Conservation (phyloP, 2,888 invertebrate species). For the Dascillus cervinus region DNA sequence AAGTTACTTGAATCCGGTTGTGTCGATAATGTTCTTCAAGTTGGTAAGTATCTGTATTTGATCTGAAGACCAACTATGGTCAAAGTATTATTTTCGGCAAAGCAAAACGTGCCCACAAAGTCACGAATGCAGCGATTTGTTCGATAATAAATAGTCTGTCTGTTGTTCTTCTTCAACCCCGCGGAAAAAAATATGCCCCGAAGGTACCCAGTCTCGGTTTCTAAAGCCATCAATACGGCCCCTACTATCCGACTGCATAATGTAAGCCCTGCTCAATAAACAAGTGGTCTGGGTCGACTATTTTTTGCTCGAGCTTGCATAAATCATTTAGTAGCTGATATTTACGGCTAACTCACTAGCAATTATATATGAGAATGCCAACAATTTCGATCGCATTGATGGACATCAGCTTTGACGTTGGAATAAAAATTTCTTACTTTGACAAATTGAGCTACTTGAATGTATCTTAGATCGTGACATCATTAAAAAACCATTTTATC, state of each 20-base stretch:
- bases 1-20: slow-evolving; percentile 74
- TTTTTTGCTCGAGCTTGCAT: slow-evolving; percentile 15
- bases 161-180: background rate
- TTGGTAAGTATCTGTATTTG: slow-evolving; percentile 78
- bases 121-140: background rate
- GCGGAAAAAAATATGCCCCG: background rate
- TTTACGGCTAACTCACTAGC: slow-evolving; percentile 16
- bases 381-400: too few species aligned
- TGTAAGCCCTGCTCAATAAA: slow-evolving; percentile 20
- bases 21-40: slow-evolving; percentile 81
- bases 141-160: background rate
- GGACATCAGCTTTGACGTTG: too few species aligned
- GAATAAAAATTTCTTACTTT: too few species aligned
- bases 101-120: too few species aligned
- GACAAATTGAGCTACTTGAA: too few species aligned
- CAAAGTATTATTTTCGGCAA: too few species aligned
- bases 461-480: too few species aligned
- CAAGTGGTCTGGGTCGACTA: slow-evolving; percentile 19
- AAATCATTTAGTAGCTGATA: slow-evolving; percentile 16
- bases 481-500: too few species aligned
- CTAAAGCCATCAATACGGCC: background rate
- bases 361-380: slow-evolving; percentile 17
- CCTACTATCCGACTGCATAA: slow-evolving; percentile 17
- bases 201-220: background rate
- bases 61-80: too few species aligned